Conservation (phyloP, 1,140 invertebrate species). For the Neocloeon triangulifer region DNA sequence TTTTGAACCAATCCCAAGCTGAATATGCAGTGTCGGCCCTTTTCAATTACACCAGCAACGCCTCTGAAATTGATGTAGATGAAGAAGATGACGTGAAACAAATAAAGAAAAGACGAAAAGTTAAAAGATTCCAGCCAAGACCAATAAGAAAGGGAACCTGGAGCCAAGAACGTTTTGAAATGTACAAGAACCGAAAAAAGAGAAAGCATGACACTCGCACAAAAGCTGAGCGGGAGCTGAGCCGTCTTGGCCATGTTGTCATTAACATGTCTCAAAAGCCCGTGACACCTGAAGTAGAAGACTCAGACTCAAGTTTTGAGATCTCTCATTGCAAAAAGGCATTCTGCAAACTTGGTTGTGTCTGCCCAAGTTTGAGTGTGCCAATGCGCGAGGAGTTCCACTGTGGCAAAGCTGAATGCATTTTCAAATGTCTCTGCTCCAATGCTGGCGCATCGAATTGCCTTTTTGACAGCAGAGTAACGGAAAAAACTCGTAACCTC, state of each 20-base stretch:
- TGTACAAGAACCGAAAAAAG: constrained; percentile 7
- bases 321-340: constrained; percentile 16
- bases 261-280: constrained; percentile 15
- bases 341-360: constrained; percentile 20
- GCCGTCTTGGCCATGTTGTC: constrained; percentile 17
- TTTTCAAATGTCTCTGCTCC: constrained; percentile 20
- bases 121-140: too few species aligned
- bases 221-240: constrained; percentile 13
- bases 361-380: constrained; percentile 19
- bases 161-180: constrained; percentile 8
- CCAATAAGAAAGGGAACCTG: too few species aligned
- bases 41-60: too few species aligned
- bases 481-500: neutral
- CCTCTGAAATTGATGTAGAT: neutral
- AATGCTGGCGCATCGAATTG: constrained; percentile 7
- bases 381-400: constrained; percentile 12
- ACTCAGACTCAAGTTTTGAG: too few species aligned
- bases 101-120: too few species aligned
- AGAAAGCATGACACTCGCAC: constrained; percentile 7
- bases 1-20: too few species aligned
- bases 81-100: too few species aligned
- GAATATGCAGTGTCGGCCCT: too few species aligned
- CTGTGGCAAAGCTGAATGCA: constrained; percentile 19
- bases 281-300: constrained; percentile 9
- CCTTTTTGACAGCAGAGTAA: constrained; percentile 8